Evolutionary conservation across 2,888 invertebrate genomes (phyloP), one percentile per base, ranked within the genome.

Genomic region (Acronicta aceris): DNA sequence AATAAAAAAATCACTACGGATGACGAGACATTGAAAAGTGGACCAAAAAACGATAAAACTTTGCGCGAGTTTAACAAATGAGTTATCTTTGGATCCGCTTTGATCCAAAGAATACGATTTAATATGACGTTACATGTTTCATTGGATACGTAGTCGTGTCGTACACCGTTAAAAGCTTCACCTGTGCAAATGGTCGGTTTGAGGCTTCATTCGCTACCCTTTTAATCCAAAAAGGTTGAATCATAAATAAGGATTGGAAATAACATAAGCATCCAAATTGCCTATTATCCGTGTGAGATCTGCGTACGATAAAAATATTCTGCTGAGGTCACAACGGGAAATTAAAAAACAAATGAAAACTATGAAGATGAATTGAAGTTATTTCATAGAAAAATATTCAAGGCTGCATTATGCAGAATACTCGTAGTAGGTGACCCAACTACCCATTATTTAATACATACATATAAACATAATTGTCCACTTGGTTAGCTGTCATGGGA

Each of bases 161-260:
- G 71, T 60, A 8, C 38, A 1, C 0, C 7, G 2, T n/a, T 66
- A 65, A 75, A 62, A 0, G 17, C 48, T 56, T 46, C 25, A 58
- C 25, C 21, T 27, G 25, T 58, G 57, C 61, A 58, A 53, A 65
- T 48, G 40, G 30, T 45, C 46, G 43, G 54, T 55, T 61, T 49
- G 45, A 61, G 48, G 63, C 60, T 73, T 68, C 75, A 77, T 75
- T 68, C 63, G n/a, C 27, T 61, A 75, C 75, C 73, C 66, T 75
- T 77, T 75, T 66, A 77, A 77, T 71, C 75, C 63, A 27, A 55
- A 77, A 68, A 75, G 73, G 77, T 73, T 51, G 53, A 66, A 71
- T 68, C 75, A 75, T 77, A 77, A 77, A 77, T 73, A 75, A 75
- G 71, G 73, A 73, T 73, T 71, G 71, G 58, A 61, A 74, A 71